phyloP scores from a whole-genome alignment of 2,113 vertebrate species.

The Myiozetetes cayanensis region DNA sequence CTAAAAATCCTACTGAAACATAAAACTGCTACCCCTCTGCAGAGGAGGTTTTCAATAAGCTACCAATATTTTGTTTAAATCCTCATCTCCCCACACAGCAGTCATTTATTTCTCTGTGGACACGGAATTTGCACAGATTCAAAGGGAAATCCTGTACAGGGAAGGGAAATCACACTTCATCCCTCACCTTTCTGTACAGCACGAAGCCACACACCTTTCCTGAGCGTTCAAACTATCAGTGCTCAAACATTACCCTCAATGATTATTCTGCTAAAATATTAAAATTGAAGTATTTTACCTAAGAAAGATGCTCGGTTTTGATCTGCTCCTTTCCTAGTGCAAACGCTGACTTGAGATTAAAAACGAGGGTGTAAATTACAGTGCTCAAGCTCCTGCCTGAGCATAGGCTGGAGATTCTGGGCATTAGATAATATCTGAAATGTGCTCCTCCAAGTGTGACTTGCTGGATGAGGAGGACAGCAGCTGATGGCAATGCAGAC shows the following conservation, averaged over 20 bases:
- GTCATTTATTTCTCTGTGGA: background rate
- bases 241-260: background rate
- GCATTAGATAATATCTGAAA: background rate
- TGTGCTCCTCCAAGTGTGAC: background rate
- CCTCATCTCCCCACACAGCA: background rate
- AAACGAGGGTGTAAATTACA: background rate
- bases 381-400: background rate
- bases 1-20: background rate
- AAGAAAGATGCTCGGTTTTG: background rate
- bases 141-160: background rate
- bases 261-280: background rate
- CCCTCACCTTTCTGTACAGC: background rate
- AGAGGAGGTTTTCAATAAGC: background rate
- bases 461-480: background rate
- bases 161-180: background rate
- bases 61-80: background rate
- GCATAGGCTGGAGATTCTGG: background rate
- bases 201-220: background rate
- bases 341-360: background rate
- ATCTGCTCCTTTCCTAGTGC: background rate
- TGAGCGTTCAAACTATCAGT: rapidly evolving
- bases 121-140: background rate
- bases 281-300: background rate
- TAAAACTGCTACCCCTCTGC: background rate
- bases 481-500: background rate